Evolutionary conservation across 2,797 vertebrate species (phyloP).

Genomic region (Megaceryle alcyon): DNA sequence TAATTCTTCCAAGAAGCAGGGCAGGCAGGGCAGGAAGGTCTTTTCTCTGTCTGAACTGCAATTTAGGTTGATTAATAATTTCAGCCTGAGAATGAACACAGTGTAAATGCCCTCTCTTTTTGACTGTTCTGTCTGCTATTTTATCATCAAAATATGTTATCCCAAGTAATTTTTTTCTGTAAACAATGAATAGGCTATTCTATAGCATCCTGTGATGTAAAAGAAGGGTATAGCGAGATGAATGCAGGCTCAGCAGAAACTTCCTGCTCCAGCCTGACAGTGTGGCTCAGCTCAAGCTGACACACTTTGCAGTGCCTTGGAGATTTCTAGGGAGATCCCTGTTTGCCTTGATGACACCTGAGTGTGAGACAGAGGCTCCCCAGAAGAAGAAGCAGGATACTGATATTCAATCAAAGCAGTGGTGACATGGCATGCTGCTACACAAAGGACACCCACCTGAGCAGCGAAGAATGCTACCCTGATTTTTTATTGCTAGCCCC

Average conservation of each 20-base stretch:
- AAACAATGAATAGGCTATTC: background rate
- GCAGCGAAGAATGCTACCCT: rapidly evolving
- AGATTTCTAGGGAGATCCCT: background rate
- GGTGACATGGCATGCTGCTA: background rate
- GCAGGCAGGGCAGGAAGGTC: background rate
- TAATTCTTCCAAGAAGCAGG: background rate
- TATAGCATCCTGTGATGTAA: background rate
- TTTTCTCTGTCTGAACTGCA: background rate
- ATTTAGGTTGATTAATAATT: background rate
- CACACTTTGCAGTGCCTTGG: background rate
- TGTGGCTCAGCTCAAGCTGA: background rate
- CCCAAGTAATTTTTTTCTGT: background rate
- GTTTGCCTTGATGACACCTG: background rate
- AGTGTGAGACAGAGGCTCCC: background rate
- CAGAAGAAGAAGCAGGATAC: background rate
- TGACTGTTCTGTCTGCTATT: background rate
- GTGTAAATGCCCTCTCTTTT: background rate
- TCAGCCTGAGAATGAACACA: background rate
- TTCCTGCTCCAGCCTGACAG: background rate
- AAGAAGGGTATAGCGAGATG: background rate
- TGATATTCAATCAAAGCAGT: background rate
- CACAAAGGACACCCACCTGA: background rate
- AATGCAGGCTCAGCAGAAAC: background rate
- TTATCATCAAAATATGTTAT: background rate
- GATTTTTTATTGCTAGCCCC: background rate